Evolutionary conservation across 2,797 vertebrate species (phyloP).

Genomic region (Acanthis flammea): DNA sequence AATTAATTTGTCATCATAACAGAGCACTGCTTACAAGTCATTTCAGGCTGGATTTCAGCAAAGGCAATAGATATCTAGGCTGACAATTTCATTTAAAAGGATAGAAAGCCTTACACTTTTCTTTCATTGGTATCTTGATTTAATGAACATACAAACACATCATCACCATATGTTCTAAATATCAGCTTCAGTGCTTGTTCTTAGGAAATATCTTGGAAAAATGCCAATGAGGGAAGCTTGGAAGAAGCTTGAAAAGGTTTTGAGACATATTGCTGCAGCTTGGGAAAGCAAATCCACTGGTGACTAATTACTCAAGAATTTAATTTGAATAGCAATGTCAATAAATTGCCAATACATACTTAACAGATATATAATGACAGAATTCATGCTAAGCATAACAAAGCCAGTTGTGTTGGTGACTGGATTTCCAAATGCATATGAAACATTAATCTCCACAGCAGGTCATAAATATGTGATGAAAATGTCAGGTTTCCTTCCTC

Average conservation of each 20-base stretch:
- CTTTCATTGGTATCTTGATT: slow-evolving; percentile 79
- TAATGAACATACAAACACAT: slow-evolving; percentile 81
- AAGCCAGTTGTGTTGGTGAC: slow-evolving; percentile 7
- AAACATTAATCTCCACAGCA: slow-evolving; percentile 50
- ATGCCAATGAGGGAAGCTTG: slow-evolving; percentile 74
- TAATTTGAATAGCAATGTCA: slow-evolving; percentile 73
- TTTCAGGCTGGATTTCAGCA: slow-evolving; percentile 75
- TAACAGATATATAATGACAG: slow-evolving; percentile 44
- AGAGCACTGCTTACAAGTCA: slow-evolving; percentile 73
- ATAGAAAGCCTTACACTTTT: slow-evolving; percentile 76
- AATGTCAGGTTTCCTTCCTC: slow-evolving; percentile 27
- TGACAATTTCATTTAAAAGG: slow-evolving; percentile 81
- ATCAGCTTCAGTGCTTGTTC: slow-evolving; percentile 74
- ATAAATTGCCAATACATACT: slow-evolving; percentile 72
- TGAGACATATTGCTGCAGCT: slow-evolving; percentile 74
- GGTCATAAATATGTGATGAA: slow-evolving; percentile 67
- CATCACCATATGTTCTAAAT: slow-evolving; percentile 80
- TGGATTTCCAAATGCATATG: slow-evolving; percentile 62
- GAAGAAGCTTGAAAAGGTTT: slow-evolving; percentile 78
- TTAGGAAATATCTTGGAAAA: slow-evolving; percentile 77
- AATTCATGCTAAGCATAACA: slow-evolving; percentile 41
- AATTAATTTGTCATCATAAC: slow-evolving; percentile 83
- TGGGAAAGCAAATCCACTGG: slow-evolving; percentile 74
- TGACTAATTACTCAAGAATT: slow-evolving; percentile 77
- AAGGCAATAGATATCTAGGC: slow-evolving; percentile 77